phyloP scores from a whole-genome alignment of 2,113 vertebrate species.

The Syrmaticus mikado region DNA sequence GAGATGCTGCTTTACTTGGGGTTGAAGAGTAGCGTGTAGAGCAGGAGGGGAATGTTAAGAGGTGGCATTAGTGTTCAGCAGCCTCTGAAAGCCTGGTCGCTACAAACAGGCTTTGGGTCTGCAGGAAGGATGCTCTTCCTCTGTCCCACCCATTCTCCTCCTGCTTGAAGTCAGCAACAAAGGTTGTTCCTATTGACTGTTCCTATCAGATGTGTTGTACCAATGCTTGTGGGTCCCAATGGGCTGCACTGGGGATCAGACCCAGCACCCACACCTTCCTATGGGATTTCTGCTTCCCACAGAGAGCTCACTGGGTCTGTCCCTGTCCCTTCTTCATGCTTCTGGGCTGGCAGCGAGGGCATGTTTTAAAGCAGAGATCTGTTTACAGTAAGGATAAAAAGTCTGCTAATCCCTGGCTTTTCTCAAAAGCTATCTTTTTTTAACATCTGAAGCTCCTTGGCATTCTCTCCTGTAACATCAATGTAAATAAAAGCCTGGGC shows the following conservation, averaged over 20 bases:
- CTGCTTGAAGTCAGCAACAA: background rate
- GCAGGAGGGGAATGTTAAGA: background rate
- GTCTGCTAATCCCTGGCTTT: background rate
- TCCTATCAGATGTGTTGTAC: background rate
- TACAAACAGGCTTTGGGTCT: background rate
- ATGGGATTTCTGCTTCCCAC: background rate
- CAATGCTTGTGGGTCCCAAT: background rate
- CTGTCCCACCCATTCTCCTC: background rate
- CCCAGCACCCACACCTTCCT: fast-evolving
- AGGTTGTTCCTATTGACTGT: background rate
- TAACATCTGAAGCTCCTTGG: background rate
- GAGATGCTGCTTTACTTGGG: background rate
- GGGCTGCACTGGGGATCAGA: background rate
- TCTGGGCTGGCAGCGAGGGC: background rate
- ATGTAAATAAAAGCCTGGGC: background rate
- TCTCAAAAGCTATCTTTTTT: background rate
- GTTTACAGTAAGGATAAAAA: background rate
- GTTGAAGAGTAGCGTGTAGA: background rate
- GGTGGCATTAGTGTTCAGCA: background rate
- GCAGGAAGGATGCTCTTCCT: background rate
- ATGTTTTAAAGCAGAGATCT: background rate
- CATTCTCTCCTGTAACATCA: fast-evolving
- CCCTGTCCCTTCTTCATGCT: background rate
- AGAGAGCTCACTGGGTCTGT: background rate
- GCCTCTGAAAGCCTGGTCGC: background rate